Base-by-base conservation (phyloP, 2,888 invertebrate species). In the Cyclophora punctaria region DNA sequence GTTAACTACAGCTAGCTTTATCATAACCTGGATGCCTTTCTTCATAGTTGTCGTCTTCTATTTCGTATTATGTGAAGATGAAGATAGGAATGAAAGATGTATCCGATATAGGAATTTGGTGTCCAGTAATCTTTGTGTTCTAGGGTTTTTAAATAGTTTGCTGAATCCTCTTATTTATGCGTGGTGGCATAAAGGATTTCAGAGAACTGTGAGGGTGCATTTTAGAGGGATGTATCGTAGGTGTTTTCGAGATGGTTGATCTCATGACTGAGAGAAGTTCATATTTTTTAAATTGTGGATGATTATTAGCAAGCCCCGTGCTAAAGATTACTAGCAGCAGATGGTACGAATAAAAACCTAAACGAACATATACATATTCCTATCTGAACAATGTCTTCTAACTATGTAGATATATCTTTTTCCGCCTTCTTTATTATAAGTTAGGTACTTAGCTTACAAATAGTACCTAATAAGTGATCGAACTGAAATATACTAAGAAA, bases 161-260 rank as follows among this genome's bases (percentile, higher is more conserved):
- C 63, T 92, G 0, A 92, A 92, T 67, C 93, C 93, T 0, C 69
- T 93, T 34, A 92, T 93, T 58, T 93, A 92, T 64, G 92, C 92
- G 0, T 93, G 92, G 92, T 93, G 92, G 92, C 92, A 93, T 67
- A 91, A 91, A 69, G 92, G 92, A 0, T 93, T 92, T 61, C 82
- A 92, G 61, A 83, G 71, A 48, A 88, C 83, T 7, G 73, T 90
- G 2, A 82, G 69, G 61, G 77, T 67, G 50, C 75, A 82, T 52
- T 77, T 67, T 42, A 56, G 60, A 41, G 68, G 62, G 49, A 78
- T 81, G 62, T 56, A 72, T n/a, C 56, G 58, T 40, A 73, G 58
- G 53, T 67, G 34, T 44, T 33, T 44, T 44, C 20, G 6, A 34
- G 44, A 44, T 33, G 33, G 20, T 7, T 44, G 33, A 44, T 44